These are phyloP conservation scores for Silurus lanzhouensis DNA, from an alignment of 2,797 vertebrate species.

Conservation along the genomic window DNA sequence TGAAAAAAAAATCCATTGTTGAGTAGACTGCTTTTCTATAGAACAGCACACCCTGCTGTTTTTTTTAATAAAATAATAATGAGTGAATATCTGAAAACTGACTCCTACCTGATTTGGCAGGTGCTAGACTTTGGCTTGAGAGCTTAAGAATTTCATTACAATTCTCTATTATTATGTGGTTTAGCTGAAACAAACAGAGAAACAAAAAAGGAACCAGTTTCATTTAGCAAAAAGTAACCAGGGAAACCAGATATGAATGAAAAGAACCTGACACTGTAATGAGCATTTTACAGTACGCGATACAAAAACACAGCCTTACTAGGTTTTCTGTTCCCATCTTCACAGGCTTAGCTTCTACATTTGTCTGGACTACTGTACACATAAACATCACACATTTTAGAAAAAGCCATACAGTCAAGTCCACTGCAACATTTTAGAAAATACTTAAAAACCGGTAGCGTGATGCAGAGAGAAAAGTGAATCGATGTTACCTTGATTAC, in stretches of 20 bases:
- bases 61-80: neutral
- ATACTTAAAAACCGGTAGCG: neutral
- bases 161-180: constrained; percentile 65
- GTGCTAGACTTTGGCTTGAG: constrained; percentile 57
- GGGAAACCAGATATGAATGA: neutral
- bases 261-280: neutral
- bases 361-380: constrained; percentile 58
- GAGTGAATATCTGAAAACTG: neutral
- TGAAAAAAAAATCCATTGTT: neutral
- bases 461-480: neutral
- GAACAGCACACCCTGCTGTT: neutral
- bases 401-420: neutral
- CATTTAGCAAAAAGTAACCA: neutral
- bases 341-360: constrained; percentile 37
- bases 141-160: constrained; percentile 69
- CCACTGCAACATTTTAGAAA: neutral
- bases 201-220: neutral
- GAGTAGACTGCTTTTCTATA: neutral
- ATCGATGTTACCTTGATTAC: constrained; percentile 57
- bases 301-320: constrained; percentile 49
- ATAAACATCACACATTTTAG: neutral
- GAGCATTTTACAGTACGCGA: neutral
- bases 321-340: constrained; percentile 45
- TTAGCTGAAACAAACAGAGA: constrained; percentile 54
- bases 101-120: constrained; percentile 50